Evolutionary conservation across 64 coral and sea anemone species (phyloP).

Genomic region (Catalaphyllia jardinei): DNA sequence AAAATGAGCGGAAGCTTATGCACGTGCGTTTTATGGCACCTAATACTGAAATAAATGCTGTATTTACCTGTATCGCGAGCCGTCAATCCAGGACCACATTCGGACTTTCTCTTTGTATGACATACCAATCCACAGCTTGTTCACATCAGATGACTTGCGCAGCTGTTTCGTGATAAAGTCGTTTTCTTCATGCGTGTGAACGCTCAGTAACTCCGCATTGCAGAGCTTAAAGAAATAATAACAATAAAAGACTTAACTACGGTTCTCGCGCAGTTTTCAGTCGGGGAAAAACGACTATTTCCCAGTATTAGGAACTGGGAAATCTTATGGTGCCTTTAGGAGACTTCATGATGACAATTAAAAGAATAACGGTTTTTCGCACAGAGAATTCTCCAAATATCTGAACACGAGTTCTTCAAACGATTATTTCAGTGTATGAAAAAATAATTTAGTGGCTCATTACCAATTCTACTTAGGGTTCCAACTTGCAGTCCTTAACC

Average conservation of each 20-base stretch:
- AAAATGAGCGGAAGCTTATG: no score
- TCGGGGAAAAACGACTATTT: background rate
- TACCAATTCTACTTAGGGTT: no score
- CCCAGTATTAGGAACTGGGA: no score
- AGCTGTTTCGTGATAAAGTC: conserved; percentile 58
- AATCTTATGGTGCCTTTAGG: no score
- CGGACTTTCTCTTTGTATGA: conserved; percentile 57
- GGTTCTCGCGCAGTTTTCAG: background rate
- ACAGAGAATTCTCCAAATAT: no score
- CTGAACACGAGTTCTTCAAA: no score
- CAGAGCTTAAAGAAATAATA: conserved; percentile 40
- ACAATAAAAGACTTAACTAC: background rate
- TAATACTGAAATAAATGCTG: background rate
- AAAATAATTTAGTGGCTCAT: no score
- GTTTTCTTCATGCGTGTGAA: conserved; percentile 72
- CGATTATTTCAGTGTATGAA: no score
- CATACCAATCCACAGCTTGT: conserved; percentile 81
- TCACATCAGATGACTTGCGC: conserved; percentile 70
- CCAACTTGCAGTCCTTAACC: no score
- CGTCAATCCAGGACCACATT: conserved; percentile 82
- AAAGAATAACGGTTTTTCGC: no score
- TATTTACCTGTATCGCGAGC: conserved; percentile 61
- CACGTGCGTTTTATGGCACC: background rate
- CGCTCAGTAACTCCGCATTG: conserved; percentile 56
- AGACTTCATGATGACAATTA: no score